These are phyloP conservation scores for Protonemura montana DNA, from an alignment of 2,888 invertebrate genomes.

Conservation along the genomic window DNA sequence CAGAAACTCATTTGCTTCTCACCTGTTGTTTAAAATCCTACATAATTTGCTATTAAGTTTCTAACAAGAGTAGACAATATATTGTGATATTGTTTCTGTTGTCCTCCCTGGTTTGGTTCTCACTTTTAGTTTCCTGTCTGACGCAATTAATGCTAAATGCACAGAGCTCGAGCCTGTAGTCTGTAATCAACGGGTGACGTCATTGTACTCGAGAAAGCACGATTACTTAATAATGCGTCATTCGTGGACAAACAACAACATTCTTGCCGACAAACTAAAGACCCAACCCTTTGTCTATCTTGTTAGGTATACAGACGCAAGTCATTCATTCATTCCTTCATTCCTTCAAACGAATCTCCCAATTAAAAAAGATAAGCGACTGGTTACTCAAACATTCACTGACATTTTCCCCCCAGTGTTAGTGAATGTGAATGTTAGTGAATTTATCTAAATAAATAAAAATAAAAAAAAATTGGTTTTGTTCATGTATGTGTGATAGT, in stretches of 20 bases:
- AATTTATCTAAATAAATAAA: no score
- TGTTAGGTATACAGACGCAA: not conserved
- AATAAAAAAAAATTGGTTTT: no score
- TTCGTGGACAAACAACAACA: not conserved
- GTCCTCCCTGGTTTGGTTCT: not conserved
- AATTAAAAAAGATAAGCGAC: not conserved
- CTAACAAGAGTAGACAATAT: not conserved
- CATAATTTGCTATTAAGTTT: not conserved
- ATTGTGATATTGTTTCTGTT: not conserved
- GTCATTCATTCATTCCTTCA: not conserved
- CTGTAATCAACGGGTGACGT: not conserved
- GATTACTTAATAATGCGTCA: conserved; percentile 12
- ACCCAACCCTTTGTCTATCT: conserved; percentile 1
- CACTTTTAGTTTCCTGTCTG: not conserved
- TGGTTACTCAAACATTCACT: no score
- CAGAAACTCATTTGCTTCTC: not conserved
- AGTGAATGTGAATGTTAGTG: no score
- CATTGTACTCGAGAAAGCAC: not conserved
- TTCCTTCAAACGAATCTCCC: not conserved
- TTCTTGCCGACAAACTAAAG: not conserved
- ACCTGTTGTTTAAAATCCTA: not conserved
- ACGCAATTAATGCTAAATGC: not conserved
- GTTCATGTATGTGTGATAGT: no score
- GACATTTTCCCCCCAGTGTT: no score
- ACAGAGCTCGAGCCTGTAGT: not conserved